Evolutionary conservation across 1,140 invertebrate species (phyloP).

Genomic region (Bombus vancouverensis): DNA sequence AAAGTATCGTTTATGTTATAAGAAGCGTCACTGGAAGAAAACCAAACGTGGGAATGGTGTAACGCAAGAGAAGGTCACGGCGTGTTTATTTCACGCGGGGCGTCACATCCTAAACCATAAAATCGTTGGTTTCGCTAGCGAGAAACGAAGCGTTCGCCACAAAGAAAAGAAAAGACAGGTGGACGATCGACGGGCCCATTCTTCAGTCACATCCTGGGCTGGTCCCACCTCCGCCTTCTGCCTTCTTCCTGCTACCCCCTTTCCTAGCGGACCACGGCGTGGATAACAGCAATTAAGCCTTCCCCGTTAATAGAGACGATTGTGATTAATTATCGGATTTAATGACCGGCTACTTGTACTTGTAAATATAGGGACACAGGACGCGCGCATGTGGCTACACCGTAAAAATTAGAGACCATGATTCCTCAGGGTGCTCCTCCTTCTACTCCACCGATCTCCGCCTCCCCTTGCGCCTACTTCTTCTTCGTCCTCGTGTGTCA

Average conservation of each 20-base stretch:
- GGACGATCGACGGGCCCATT: conserved; percentile 65
- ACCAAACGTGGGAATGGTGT: conserved; percentile 3
- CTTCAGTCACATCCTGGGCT: conserved; percentile 64
- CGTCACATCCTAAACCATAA: conserved; percentile 43
- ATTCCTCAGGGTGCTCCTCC: conserved; percentile 68
- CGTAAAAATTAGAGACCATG: conserved; percentile 82
- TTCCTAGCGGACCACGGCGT: conserved; percentile 71
- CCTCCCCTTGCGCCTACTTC: conserved; percentile 8
- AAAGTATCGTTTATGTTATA: neutral
- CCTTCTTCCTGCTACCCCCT: conserved; percentile 17
- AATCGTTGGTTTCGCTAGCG: conserved; percentile 57
- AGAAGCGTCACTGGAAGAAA: neutral
- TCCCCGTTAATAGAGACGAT: conserved; percentile 81
- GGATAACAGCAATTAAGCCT: conserved; percentile 82
- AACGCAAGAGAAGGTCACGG: no score
- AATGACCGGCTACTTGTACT: conserved; percentile 79
- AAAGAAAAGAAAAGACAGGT: conserved; percentile 60
- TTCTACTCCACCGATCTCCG: conserved; percentile 1
- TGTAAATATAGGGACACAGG: conserved; percentile 76
- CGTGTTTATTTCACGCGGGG: neutral
- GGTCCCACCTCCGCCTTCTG: conserved; percentile 50
- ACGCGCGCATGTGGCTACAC: conserved; percentile 75
- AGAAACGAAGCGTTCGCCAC: conserved; percentile 44
- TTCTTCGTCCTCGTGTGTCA: conserved; percentile 60
- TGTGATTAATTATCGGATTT: conserved; percentile 82